Evolutionary conservation across 23 tunicate species (phyloP).

Genomic region (Pegea sp.): DNA sequence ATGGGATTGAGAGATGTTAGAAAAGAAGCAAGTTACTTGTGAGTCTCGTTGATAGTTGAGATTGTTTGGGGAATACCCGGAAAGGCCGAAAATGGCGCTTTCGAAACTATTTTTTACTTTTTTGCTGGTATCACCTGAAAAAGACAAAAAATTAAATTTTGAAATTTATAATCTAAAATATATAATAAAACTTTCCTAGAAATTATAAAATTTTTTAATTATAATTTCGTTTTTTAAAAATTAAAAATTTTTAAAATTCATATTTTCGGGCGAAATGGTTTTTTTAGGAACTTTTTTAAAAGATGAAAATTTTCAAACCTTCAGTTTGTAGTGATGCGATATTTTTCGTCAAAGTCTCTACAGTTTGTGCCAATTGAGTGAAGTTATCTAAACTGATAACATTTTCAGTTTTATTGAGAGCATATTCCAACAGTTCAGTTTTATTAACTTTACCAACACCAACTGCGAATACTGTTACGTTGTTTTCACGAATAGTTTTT

Average conservation of each 20-base stretch:
- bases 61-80: not conserved
- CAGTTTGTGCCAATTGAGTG: not conserved
- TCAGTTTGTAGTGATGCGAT: not conserved
- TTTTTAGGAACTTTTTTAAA: no score
- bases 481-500: not conserved
- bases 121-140: not conserved
- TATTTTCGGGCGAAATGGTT: no score
- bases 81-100: not conserved
- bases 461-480: not conserved
- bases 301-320: not conserved
- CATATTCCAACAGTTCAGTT: not conserved
- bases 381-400: not conserved
- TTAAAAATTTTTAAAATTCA: no score
- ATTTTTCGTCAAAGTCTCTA: not conserved
- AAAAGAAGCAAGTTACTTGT: no score
- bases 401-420: not conserved
- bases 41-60: no score
- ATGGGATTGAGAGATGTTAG: no score
- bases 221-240: no score
- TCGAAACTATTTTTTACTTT: not conserved
- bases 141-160: no score
- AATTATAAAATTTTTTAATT: no score
- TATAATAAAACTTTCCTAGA: no score
- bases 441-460: not conserved
- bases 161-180: no score